Conservation (phyloP, 2,888 invertebrate genomes). For the Exocentrus adspersus region DNA sequence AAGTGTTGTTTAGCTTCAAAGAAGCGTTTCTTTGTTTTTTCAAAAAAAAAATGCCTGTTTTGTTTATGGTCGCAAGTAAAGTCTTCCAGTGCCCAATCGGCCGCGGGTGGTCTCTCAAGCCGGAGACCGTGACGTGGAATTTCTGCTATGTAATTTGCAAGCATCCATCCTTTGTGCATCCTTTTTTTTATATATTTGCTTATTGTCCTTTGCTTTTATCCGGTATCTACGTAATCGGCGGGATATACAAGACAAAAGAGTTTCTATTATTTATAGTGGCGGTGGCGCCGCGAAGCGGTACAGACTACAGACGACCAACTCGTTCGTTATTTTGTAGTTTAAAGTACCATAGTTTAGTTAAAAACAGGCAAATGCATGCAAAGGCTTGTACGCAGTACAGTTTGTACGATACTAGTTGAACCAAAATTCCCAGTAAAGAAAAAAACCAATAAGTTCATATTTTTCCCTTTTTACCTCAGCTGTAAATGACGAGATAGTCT, state of each 20-base stretch:
- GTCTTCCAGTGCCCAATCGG: constrained; percentile 3
- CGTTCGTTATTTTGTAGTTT: no score
- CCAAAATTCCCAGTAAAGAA: no score
- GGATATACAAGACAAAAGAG: not conserved
- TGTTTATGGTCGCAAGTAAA: constrained; percentile 1
- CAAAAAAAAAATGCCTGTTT: not conserved
- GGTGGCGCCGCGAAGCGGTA: not conserved
- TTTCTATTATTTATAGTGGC: not conserved
- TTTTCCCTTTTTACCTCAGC: no score
- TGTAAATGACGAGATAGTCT: no score
- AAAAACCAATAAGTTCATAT: no score
- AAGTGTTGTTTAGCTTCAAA: constrained; percentile 2
- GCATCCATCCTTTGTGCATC: constrained; percentile 12
- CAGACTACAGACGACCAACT: not conserved
- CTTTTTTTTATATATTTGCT: constrained; percentile 17
- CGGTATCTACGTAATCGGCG: not conserved
- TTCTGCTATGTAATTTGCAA: constrained; percentile 21
- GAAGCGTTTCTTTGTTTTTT: not conserved
- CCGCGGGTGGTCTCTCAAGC: constrained; percentile 22
- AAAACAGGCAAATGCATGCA: no score
- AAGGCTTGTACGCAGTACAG: no score
- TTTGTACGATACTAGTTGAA: no score
- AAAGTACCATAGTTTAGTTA: no score
- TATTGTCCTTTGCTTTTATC: constrained; percentile 9
- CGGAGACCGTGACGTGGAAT: constrained; percentile 18